Conservation (phyloP, 2,888 invertebrate species). For the Lycaena phlaeas region DNA sequence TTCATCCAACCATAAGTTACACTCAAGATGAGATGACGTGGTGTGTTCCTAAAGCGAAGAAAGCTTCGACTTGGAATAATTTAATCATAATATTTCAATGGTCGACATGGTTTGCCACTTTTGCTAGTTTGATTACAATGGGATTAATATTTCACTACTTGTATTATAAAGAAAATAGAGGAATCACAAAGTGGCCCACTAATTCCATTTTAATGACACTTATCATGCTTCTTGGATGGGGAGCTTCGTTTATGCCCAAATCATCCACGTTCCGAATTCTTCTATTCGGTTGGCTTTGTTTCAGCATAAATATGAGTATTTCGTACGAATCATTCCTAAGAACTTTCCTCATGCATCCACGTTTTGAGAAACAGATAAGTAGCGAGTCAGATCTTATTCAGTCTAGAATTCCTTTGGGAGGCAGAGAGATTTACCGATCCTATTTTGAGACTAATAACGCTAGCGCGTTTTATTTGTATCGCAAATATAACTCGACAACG, state of each 20-base stretch:
- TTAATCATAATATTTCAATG: constrained; percentile 61
- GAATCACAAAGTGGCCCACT: constrained; percentile 56
- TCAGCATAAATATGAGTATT: constrained; percentile 63
- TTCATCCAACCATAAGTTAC: constrained; percentile 58
- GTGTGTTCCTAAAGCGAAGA: constrained; percentile 54
- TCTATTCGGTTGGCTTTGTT: constrained; percentile 60
- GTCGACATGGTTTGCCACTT: constrained; percentile 58
- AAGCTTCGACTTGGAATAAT: constrained; percentile 60
- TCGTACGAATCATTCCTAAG: constrained; percentile 66
- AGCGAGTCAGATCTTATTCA: constrained; percentile 54
- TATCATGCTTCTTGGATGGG: constrained; percentile 63
- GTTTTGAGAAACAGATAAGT: constrained; percentile 65
- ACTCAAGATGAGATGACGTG: constrained; percentile 67
- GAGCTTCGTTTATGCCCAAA: constrained; percentile 49
- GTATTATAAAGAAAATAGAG: constrained; percentile 43
- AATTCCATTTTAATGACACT: constrained; percentile 59
- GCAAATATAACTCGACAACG: constrained; percentile 55
- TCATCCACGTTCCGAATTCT: constrained; percentile 53
- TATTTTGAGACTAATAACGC: constrained; percentile 65
- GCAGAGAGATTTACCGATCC: constrained; percentile 61
- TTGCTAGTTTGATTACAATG: constrained; percentile 43
- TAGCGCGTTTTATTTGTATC: constrained; percentile 62
- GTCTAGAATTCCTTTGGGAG: constrained; percentile 56
- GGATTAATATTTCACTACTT: constrained; percentile 52
- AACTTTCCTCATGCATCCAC: constrained; percentile 66